Base-by-base conservation (phyloP, 2,113 vertebrate species). In the Phainopepla nitens region DNA sequence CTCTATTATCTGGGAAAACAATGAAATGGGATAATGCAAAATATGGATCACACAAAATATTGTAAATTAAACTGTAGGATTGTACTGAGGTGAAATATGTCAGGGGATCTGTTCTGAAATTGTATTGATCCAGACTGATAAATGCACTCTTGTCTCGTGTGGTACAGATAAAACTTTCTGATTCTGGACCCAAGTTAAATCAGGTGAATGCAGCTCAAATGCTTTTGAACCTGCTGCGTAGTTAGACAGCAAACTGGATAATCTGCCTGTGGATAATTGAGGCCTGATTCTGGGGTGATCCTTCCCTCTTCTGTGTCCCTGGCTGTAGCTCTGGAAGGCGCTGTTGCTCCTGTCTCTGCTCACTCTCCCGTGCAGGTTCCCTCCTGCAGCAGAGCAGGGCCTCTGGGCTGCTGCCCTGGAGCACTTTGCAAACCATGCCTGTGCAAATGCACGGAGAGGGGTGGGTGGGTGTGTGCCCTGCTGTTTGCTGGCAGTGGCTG, bases 1-100 rank as follows among this genome's bases (percentile, higher is more conserved):
- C 94, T 97, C 95, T 97, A 60, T 96, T 96, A 94, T 94, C 82
- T 96, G 91, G 93, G 95, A 92, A 93, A 97, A 89, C 68, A 93
- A 93, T 95, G 58, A 92, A 79, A 56, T 96, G 94, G 94, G 95
- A 78, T 94, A 97, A 86, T 95, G 69, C 71, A 83, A 94, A 92
- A 42, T 94, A 76, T 9, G 22, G 39, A 71, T 96, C 89, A 72
- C 24, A 47, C 69, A 76, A 57, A 90, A 73, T 90, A 73, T 0
- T 92, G 35, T 89, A 58, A 90, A 90, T 80, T 92, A 58, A 92
- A 35, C 62, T 88, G 13, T 42, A 72, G 36, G 54, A 57, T 82
- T 53, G 10, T 69, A 27, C 45, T 51, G 56, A 89, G 29, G 39
- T 90, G 61, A 79, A 87, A 49, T 41, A 81, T 60, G 51, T 77